Evolutionary conservation across 2,888 invertebrate species (phyloP).

Genomic region (Habroteleia sp.): DNA sequence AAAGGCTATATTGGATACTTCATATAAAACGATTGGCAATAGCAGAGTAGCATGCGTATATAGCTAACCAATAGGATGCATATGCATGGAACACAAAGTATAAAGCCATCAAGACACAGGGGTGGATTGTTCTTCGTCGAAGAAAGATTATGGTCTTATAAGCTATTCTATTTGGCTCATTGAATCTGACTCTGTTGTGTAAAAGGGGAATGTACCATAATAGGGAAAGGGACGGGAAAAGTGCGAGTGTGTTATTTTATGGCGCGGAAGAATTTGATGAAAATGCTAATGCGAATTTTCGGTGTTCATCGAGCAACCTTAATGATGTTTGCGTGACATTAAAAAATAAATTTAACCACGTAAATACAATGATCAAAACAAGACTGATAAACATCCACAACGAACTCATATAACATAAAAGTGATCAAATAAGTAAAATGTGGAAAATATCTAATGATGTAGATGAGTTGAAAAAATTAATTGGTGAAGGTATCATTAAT

Average conservation of each 20-base stretch:
- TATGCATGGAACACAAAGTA: slow-evolving; percentile 42
- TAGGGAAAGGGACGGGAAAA: slow-evolving; percentile 54
- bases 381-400: not conserved
- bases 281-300: slow-evolving; percentile 70
- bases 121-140: slow-evolving; percentile 57
- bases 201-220: slow-evolving; percentile 18
- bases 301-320: slow-evolving; percentile 56
- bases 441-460: too few species aligned
- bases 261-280: slow-evolving; percentile 72
- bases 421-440: too few species aligned
- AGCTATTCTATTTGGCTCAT: slow-evolving; percentile 62
- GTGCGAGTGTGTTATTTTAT: slow-evolving; percentile 69
- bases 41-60: slow-evolving; percentile 4
- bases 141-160: slow-evolving; percentile 59
- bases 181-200: slow-evolving; percentile 47
- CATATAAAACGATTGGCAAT: slow-evolving; percentile 60
- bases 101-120: slow-evolving; percentile 55
- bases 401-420: too few species aligned
- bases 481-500: too few species aligned
- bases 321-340: slow-evolving; percentile 59
- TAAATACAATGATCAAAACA: slow-evolving; percentile 15
- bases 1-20: slow-evolving; percentile 73
- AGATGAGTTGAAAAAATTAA: too few species aligned
- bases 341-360: slow-evolving; percentile 26
- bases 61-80: slow-evolving; percentile 55